phyloP scores from a whole-genome alignment of 2,113 vertebrate genomes.

The Artemisiospiza belli region DNA sequence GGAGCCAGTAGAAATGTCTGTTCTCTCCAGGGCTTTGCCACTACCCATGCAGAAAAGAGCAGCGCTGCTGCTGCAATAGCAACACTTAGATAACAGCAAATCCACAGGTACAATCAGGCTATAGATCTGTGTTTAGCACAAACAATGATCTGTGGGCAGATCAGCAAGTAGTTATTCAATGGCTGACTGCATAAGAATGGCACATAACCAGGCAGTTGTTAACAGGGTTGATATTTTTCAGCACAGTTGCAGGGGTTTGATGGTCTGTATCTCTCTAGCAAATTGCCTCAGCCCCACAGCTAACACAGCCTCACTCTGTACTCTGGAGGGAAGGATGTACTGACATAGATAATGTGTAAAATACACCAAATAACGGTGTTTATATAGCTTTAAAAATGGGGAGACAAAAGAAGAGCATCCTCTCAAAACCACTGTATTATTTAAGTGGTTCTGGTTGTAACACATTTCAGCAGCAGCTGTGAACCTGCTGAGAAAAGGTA shows the following conservation, averaged over 20 bases:
- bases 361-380: not conserved
- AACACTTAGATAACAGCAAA: not conserved
- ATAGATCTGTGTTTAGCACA: not conserved
- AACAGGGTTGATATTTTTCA: not conserved
- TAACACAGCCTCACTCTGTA: not conserved
- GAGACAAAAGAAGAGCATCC: not conserved
- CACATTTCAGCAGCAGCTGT: not conserved
- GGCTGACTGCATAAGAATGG: not conserved
- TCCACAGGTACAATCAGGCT: not conserved
- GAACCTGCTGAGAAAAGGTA: not conserved
- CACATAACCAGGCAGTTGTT: slow-evolving; percentile 9
- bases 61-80: not conserved
- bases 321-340: not conserved
- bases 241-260: not conserved
- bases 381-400: not conserved
- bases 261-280: not conserved
- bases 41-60: not conserved
- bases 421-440: not conserved
- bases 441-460: not conserved
- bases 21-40: not conserved
- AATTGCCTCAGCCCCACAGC: not conserved
- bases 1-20: not conserved
- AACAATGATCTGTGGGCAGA: not conserved
- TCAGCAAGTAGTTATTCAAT: not conserved
- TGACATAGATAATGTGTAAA: not conserved